Conservation (phyloP, 2,888 invertebrate species). For the Drosophila subsilvestris region DNA sequence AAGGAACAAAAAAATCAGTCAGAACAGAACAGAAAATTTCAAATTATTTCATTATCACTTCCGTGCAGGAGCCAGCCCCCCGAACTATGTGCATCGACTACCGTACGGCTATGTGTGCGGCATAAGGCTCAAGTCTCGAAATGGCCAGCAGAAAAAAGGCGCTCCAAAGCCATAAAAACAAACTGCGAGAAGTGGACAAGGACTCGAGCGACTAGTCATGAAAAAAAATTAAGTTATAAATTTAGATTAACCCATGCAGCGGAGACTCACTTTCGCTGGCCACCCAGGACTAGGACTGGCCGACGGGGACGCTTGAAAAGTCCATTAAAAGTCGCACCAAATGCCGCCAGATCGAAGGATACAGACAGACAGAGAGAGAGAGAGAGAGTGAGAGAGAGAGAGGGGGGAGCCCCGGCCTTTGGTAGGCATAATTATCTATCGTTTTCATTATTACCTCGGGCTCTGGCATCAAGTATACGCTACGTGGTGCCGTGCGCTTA, state of each 20-base stretch:
- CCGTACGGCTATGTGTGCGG: constrained; percentile 5
- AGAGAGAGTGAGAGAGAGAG: not conserved
- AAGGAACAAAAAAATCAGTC: constrained; percentile 29
- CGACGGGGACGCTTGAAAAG: constrained; percentile 50
- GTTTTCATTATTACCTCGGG: constrained; percentile 68
- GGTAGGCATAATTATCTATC: constrained; percentile 72
- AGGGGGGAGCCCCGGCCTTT: constrained; percentile 13
- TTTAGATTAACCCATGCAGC: constrained; percentile 73
- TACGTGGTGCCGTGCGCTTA: constrained; percentile 33
- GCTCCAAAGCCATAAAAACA: constrained; percentile 55
- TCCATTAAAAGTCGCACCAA: constrained; percentile 73
- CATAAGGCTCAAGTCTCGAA: constrained; percentile 37
- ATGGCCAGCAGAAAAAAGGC: constrained; percentile 25
- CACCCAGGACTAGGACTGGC: constrained; percentile 6
- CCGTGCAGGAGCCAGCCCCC: constrained; percentile 45
- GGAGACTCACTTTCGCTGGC: constrained; percentile 43
- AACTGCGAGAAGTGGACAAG: constrained; percentile 13
- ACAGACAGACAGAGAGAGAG: not conserved
- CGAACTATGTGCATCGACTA: constrained; percentile 19
- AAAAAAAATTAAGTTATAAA: constrained; percentile 77
- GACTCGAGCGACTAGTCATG: constrained; percentile 47
- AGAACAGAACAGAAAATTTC: constrained; percentile 55
- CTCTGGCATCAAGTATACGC: constrained; percentile 49
- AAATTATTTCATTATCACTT: constrained; percentile 81
- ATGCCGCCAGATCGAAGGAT: not conserved